Evolutionary conservation across 2,113 vertebrate species (phyloP).

Genomic region (human (Homo sapiens)): GRCh38 chr15:60329001-60329500

Average conservation of each 20-base stretch:
- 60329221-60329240: neutral
- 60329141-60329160: neutral
- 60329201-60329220: neutral
- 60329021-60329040: slow-evolving; percentile 57
- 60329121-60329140: neutral
- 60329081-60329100: neutral
- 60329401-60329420: neutral
- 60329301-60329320: neutral
- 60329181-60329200: neutral
- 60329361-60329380: neutral
- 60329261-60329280: neutral
- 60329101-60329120: neutral
- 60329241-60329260: neutral
- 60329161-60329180: neutral
- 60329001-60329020: neutral
- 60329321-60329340: neutral
- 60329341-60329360: neutral
- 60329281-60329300: neutral
- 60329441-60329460: neutral
- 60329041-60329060: neutral
- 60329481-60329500: neutral
- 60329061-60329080: neutral
- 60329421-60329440: neutral
- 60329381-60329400: neutral
- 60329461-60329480: neutral